Evolutionary conservation across 2,888 invertebrate genomes (phyloP).

Genomic region (Apamea crenata): DNA sequence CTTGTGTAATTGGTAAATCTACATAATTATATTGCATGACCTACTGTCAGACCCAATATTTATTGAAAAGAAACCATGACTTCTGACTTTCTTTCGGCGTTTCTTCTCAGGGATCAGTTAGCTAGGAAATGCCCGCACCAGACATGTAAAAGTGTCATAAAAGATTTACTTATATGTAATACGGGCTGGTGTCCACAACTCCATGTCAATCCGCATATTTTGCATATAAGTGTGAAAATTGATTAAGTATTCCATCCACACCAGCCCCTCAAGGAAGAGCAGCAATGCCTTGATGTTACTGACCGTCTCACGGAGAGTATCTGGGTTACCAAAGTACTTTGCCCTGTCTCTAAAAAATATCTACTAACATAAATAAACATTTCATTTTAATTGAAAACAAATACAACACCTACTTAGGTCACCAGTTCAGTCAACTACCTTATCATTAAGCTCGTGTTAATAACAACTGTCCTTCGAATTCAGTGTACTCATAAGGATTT

Average conservation of each 20-base stretch:
- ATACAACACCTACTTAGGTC: not conserved
- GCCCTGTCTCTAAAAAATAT: no score
- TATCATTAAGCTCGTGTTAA: not conserved
- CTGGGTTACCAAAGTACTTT: no score
- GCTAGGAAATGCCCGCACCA: not conserved
- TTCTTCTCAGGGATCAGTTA: not conserved
- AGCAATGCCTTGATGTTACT: no score
- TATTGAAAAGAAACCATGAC: not conserved
- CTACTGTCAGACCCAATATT: not conserved
- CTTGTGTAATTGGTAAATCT: not conserved
- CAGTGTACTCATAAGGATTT: not conserved
- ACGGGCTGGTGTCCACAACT: no score
- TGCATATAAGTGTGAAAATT: no score
- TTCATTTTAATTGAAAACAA: constrained; percentile 8
- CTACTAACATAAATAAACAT: no score
- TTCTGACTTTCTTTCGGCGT: not conserved
- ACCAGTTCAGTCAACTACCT: constrained; percentile 2
- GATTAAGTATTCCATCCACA: no score
- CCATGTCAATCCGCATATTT: no score
- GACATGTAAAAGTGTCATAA: not conserved
- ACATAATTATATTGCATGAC: constrained; percentile 2
- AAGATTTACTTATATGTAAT: not conserved
- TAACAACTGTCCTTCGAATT: not conserved
- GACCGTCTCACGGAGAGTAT: no score
- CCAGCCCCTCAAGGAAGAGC: no score